phyloP scores from a whole-genome alignment of 1,140 invertebrate genomes.

The Caenorhabditis remanei region DNA sequence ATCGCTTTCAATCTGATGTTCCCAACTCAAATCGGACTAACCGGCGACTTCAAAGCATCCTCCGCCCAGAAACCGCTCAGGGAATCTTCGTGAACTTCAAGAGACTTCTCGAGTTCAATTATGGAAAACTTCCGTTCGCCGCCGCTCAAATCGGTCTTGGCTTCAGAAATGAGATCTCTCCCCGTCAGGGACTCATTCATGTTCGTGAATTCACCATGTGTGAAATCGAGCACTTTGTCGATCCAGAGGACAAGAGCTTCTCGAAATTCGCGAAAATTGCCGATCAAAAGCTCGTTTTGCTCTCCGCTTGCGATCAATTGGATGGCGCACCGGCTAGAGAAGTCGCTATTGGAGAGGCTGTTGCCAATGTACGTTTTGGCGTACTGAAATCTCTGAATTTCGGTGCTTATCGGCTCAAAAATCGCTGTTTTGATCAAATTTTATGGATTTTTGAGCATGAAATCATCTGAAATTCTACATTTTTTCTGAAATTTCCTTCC shows the following conservation, averaged over 20 bases:
- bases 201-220: conserved; percentile 99
- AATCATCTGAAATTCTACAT: no score
- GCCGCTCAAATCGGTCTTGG: conserved; percentile 97
- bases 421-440: not conserved
- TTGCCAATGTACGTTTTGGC: conserved; percentile 71
- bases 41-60: conserved; percentile 82
- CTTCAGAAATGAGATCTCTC: conserved; percentile 99
- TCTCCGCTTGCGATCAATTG: conserved; percentile 97
- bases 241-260: conserved; percentile 89
- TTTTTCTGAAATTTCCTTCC: no score
- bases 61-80: conserved; percentile 97
- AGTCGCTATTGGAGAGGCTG: conserved; percentile 79
- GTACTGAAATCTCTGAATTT: not conserved
- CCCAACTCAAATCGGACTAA: conserved; percentile 93
- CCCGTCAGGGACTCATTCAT: conserved; percentile 92
- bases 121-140: conserved; percentile 93
- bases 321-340: conserved; percentile 79
- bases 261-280: conserved; percentile 88
- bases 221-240: conserved; percentile 99
- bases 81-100: conserved; percentile 99
- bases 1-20: conserved; percentile 99
- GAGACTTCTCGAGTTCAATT: conserved; percentile 94
- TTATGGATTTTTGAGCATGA: no score
- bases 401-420: not conserved
- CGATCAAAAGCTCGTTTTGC: conserved; percentile 85